Base-by-base conservation (phyloP, 2,113 vertebrate genomes). In the Meriones unguiculatus region DNA sequence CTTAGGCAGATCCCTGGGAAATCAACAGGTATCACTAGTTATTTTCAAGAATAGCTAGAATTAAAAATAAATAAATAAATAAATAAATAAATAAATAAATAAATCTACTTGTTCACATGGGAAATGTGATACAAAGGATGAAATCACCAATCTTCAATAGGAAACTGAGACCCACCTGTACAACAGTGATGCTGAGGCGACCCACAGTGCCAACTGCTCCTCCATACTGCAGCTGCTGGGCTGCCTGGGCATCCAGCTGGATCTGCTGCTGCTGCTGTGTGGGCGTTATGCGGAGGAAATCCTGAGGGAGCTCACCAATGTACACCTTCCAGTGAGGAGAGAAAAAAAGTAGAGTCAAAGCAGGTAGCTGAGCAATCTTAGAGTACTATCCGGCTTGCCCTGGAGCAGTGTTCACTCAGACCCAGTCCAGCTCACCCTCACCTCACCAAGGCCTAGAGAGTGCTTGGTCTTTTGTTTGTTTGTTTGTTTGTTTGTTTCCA, bases 231-330 rank as follows among this genome's bases (percentile, higher is more conserved):
- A 99, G 98, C 98, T 99, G 99, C 80, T 99, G 98, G 14, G 99
- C 99, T 0, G 99, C 98, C 97, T 99, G 99, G 0, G 99, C 99
- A 6, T 99, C 99, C 98, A 99, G 95, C 93, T 99, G 99, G 52
- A 99, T 99, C 98, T 99, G 99, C 97, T 99, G 99, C 81, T 99
- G 99, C 97, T 99, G 99, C 78, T 99, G 99, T 0, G 99, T 99
- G 81, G 99, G 99, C 0, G 99, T 98, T 97, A 99, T 99, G 59
- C 99, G 99, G 95, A 99, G 99, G 95, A 99, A 99, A 97, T 99
- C 99, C 96, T 99, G 99, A 1, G 99, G 99, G 75, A 99, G 99
- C 73, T 99, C 99, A 9, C 99, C 99, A 30, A 99, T 98, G 52
- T 99, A 99, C 2, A 99, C 99, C 99, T 99, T 96, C 15, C 0